Conservation (phyloP, 2,113 vertebrate genomes). For the Ceyx cyanopectus region DNA sequence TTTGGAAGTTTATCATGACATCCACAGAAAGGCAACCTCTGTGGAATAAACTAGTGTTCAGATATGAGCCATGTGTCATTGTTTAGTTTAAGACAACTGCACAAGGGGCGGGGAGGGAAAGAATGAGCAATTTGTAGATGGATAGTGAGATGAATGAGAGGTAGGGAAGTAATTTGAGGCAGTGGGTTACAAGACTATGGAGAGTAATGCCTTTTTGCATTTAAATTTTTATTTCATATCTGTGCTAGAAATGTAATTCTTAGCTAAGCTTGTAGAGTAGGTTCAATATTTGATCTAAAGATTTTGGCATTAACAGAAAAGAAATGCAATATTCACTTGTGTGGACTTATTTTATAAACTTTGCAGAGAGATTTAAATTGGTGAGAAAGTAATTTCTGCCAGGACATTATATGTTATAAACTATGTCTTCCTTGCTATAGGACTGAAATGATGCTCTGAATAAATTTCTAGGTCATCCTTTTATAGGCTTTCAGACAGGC, state of each 20-base stretch:
- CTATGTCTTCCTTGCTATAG: background rate
- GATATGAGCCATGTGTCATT: background rate
- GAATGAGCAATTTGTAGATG: background rate
- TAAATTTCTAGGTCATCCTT: background rate
- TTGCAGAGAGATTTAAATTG: background rate
- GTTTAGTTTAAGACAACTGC: background rate
- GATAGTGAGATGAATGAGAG: background rate
- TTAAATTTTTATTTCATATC: constrained; percentile 3
- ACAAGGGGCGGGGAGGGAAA: background rate
- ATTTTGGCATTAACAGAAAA: background rate
- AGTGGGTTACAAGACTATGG: background rate
- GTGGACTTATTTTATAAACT: background rate
- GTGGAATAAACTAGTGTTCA: background rate
- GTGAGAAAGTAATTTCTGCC: background rate
- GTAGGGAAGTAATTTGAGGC: background rate
- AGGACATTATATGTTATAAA: background rate
- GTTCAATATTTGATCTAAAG: background rate
- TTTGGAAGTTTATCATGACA: background rate
- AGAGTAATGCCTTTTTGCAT: background rate
- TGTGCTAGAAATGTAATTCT: background rate
- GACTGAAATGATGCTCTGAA: background rate
- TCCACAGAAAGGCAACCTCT: background rate
- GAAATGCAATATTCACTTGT: background rate
- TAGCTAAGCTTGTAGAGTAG: background rate
- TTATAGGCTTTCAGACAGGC: background rate